Evolutionary conservation across 1,140 invertebrate species (phyloP), one percentile per base, ranked within the genome.

Genomic region (Leptoteleia sp.): DNA sequence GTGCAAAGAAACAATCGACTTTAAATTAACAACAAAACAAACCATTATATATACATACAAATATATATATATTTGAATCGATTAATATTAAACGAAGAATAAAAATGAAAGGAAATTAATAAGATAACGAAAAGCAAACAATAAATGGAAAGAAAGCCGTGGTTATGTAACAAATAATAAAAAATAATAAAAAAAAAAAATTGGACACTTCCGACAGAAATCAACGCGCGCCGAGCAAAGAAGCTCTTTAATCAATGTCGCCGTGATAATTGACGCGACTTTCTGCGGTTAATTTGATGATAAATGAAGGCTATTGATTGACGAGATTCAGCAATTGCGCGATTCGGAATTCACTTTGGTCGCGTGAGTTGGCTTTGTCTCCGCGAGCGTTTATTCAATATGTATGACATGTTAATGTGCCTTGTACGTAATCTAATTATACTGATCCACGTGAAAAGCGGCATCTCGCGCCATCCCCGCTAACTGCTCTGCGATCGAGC

Each of bases 381-480:
- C 73, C 61, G 43, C 19, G 54, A 50, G 68, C 43, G 45, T 79
- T 86, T 78, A 87, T 87, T 47, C 83, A 86, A 87, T 87, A 87
- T 87, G 84, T 81, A 87, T 87, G 85, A 85, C 81, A 87, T 85
- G 84, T 81, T 86, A 86, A 86, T 86, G 81, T 80, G 70, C 68
- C 80, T 79, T 82, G 83, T 85, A 85, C 80, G 79, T 84, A 84
- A 87, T 87, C 84, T 86, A 87, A 86, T 87, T 86, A 87, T 86
- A 85, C 83, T 81, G 81, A 83, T 85, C 80, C 82, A 78, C 82
- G 84, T 78, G 81, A 84, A 80, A 40, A 73, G 61, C 45, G 59
- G 48, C 54, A 22, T 59, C 25, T n/a, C 17, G 50, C 45, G 17
- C n/a, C 43, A 31, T 62, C 37, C 38, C 12, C 31, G 12, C 7